Percentiles rank a stretch among this genome's conserved stretches.
Conservation (phyloP, 92 coral and sea anemone genomes). For the Porites cylindrica region DNA sequence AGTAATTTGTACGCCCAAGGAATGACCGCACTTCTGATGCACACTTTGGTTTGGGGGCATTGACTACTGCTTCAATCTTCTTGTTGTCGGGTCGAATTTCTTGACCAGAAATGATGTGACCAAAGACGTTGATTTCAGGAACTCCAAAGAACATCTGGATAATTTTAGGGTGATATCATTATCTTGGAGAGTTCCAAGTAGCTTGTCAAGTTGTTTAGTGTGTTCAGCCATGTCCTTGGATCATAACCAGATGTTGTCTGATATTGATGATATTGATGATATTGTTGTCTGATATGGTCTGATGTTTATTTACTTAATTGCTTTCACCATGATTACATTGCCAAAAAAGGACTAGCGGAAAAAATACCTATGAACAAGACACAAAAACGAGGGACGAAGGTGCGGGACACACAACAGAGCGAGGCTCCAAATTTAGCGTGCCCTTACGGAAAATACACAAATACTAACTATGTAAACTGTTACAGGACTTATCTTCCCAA, state of each 20-base stretch:
- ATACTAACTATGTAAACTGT: too few species aligned
- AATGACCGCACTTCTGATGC: slow-evolving; percentile 63
- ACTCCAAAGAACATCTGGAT: slow-evolving; percentile 59
- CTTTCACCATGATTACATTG: too few species aligned
- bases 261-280: slow-evolving; percentile 50
- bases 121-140: slow-evolving; percentile 55
- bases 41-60: slow-evolving; percentile 52
- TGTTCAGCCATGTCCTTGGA: slow-evolving; percentile 42
- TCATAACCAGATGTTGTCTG: slow-evolving; percentile 71
- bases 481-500: too few species aligned
- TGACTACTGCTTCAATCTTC: slow-evolving; percentile 55
- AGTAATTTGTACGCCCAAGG: slow-evolving; percentile 63
- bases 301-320: too few species aligned
- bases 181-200: slow-evolving; percentile 40
- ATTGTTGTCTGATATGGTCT: slow-evolving; percentile 16
- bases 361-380: too few species aligned
- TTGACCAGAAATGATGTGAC: slow-evolving; percentile 60
- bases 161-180: slow-evolving; percentile 58
- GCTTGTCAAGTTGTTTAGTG: slow-evolving; percentile 42
- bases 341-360: too few species aligned
- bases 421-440: too few species aligned
- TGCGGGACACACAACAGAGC: too few species aligned
- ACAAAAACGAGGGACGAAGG: too few species aligned
- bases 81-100: slow-evolving; percentile 60
- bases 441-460: too few species aligned